These are phyloP conservation scores for Megalops atlanticus DNA, from an alignment of 2,113 vertebrate genomes.

Conservation along the genomic window DNA sequence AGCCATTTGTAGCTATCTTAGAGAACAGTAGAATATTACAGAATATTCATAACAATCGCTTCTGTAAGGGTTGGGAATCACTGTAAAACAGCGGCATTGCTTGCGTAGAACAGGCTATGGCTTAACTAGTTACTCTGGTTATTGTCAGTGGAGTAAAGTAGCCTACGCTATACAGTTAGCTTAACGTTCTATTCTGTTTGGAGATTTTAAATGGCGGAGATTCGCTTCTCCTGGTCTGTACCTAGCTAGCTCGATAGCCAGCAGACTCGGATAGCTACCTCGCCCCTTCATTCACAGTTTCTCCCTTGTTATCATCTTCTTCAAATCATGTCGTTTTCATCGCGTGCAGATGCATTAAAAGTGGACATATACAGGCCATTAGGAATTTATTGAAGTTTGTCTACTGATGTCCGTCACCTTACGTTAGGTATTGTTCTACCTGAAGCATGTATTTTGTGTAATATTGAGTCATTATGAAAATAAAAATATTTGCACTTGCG, in stretches of 20 bases:
- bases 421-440: too few species aligned
- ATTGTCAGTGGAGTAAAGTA: neutral
- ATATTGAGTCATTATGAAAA: too few species aligned
- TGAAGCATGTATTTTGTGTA: too few species aligned
- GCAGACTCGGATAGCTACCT: too few species aligned
- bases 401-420: too few species aligned
- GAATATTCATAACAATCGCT: too few species aligned
- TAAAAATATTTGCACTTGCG: too few species aligned
- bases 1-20: conserved; percentile 24
- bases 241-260: neutral
- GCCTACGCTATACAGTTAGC: neutral
- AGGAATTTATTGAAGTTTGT: too few species aligned
- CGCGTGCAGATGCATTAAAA: too few species aligned
- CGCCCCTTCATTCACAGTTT: neutral
- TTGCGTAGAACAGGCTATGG: neutral
- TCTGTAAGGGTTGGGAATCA: neutral
- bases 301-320: neutral
- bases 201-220: neutral
- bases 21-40: too few species aligned
- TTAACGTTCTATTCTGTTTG: neutral
- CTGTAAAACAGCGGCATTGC: neutral
- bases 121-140: neutral
- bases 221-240: neutral
- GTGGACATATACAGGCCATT: too few species aligned
- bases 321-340: neutral